Evolutionary conservation across 1,140 invertebrate genomes (phyloP), one percentile per base, ranked within the genome.

Genomic region (Drosophila equinoxialis): DNA sequence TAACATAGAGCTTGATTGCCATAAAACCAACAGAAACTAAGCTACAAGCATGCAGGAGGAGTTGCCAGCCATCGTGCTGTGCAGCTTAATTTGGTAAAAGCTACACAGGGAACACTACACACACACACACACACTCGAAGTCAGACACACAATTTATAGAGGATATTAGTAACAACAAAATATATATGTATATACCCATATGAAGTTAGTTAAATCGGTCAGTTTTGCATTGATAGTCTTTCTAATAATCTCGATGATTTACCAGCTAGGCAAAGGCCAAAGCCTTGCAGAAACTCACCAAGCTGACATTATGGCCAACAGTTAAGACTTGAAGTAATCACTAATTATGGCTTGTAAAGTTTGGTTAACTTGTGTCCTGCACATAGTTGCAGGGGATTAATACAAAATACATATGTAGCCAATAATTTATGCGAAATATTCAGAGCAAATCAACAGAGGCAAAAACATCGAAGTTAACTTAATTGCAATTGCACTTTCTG

Each of bases 121-220:
- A 65, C 59, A 66, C 73, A 61, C 37, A 55, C 10, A 42, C 8
- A 35, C 68, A 71, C 13, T 30, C 26, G 8, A 23, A 14, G 7
- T 23, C 71, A 45, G 55, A 54, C 42, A 26, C 37, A 72, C 58
- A 48, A 8, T 33, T 39, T 17, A 42, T 39, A 33, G 42, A 60
- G 14, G 10, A 51, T 37, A 69, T 71, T 69, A 39, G 37, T 13
- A 39, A 11, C 35, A 8, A 37, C 35, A 30, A 30, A 30, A 30
- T 30, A 30, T 30, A 30, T 30, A 11, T 55, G 58, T 72, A 75
- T 75, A 75, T 66, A 68, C 68, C 62, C 75, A 68, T 63, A 75
- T 20, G 8, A 3, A 51, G 45, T 51, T 51, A 51, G 45, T 51
- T 51, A 51, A 51, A 51, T 51, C 45, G 45, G 45, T 23, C 45